Conservation (phyloP, 2,113 vertebrate genomes). For the Polypterus bichir region DNA sequence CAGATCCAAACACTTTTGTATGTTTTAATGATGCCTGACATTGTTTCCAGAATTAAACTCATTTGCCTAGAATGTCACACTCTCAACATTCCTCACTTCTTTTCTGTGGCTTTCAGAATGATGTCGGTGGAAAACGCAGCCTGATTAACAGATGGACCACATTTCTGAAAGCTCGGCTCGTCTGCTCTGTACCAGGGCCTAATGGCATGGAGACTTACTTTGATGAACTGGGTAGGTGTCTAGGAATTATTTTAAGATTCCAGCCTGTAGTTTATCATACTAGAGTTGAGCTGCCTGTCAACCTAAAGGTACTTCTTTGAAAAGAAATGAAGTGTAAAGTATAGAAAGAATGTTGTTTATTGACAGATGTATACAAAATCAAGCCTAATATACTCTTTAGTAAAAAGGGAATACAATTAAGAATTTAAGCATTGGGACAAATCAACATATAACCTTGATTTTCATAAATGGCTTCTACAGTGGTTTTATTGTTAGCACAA, state of each 20-base stretch:
- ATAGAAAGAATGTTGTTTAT: too few species aligned
- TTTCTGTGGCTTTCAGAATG: conserved; percentile 45
- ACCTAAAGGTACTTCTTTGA: too few species aligned
- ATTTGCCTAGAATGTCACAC: background rate
- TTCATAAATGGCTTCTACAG: too few species aligned
- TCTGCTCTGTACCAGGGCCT: conserved; percentile 59
- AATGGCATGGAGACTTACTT: conserved; percentile 66
- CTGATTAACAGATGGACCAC: conserved; percentile 82
- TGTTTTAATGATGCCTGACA: background rate
- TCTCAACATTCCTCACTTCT: background rate
- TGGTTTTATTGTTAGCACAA: too few species aligned
- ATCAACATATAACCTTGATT: too few species aligned
- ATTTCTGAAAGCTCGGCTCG: conserved; percentile 68
- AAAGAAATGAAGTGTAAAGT: too few species aligned
- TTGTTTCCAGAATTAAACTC: background rate
- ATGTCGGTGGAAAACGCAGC: conserved; percentile 60
- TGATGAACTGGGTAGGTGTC: conserved; percentile 55
- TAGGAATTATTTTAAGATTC: background rate
- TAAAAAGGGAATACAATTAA: too few species aligned
- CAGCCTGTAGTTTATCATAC: background rate
- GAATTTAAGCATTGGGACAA: too few species aligned
- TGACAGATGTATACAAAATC: too few species aligned
- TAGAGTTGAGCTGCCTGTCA: too few species aligned
- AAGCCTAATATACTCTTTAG: too few species aligned
- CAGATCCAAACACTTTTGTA: background rate